phyloP scores from a whole-genome alignment of 2,797 vertebrate species.

The Syngnathus acus region DNA sequence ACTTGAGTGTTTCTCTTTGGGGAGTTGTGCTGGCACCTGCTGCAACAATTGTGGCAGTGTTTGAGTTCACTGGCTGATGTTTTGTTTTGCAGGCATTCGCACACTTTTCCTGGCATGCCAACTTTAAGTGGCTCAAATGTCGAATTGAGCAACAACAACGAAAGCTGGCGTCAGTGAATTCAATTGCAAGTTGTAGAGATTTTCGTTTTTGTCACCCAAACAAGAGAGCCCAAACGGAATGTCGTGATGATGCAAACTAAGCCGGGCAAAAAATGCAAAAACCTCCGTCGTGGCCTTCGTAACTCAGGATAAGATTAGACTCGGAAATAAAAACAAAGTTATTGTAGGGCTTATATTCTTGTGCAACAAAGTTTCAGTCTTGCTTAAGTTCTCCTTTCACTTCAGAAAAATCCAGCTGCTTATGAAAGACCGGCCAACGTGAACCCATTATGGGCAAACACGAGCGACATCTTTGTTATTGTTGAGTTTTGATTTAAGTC shows the following conservation, averaged over 20 bases:
- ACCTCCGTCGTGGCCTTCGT: too few species aligned
- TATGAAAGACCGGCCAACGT: slow-evolving; percentile 63
- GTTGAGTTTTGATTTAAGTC: not conserved
- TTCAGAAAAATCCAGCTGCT: slow-evolving; percentile 69
- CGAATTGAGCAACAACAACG: not conserved
- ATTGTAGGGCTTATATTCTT: slow-evolving; percentile 33
- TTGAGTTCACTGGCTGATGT: not conserved
- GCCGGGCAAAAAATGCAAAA: too few species aligned
- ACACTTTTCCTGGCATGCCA: not conserved
- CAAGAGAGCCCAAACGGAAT: too few species aligned
- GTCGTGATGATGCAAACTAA: too few species aligned
- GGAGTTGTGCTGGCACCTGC: slow-evolving; percentile 40
- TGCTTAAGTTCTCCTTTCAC: slow-evolving; percentile 78
- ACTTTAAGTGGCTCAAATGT: not conserved
- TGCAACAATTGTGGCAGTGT: slow-evolving; percentile 29
- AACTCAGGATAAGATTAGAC: too few species aligned
- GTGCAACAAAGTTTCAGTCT: slow-evolving; percentile 69
- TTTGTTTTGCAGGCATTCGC: not conserved
- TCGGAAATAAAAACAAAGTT: too few species aligned
- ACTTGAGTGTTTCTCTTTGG: slow-evolving; percentile 11
- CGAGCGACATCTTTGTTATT: not conserved
- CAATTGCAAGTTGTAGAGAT: too few species aligned
- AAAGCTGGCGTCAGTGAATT: not conserved
- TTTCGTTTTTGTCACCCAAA: too few species aligned
- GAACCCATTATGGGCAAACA: slow-evolving; percentile 52